These are phyloP conservation scores for Mastigias papua DNA, from an alignment of 30 jellyfish, hydroid and myxozoan species.

Conservation along the genomic window DNA sequence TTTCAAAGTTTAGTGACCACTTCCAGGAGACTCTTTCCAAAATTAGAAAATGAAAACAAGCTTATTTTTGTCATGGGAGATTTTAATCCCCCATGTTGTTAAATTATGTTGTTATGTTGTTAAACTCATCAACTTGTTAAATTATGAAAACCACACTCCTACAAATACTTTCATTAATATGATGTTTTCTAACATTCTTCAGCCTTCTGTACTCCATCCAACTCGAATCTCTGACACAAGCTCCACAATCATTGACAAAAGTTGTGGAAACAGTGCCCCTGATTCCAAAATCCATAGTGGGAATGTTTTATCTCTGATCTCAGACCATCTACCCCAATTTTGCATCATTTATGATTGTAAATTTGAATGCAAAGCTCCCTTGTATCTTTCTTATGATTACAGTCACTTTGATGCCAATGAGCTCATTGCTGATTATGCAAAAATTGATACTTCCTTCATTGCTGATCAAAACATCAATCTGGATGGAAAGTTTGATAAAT, in stretches of 20 bases:
- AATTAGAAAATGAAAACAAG: background rate
- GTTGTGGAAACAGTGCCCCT: background rate
- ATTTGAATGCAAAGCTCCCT: slow-evolving; percentile 10
- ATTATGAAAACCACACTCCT: background rate
- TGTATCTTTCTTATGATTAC: slow-evolving; percentile 5
- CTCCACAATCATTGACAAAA: background rate
- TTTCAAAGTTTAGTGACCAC: background rate
- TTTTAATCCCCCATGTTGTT: background rate
- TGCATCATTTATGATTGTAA: background rate
- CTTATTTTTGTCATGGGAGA: background rate
- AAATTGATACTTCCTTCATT: background rate
- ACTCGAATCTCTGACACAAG: background rate
- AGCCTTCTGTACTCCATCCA: slow-evolving; percentile 1
- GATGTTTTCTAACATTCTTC: slow-evolving; percentile 18
- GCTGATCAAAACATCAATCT: slow-evolving; percentile 14
- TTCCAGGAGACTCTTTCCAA: background rate
- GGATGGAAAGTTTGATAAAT: slow-evolving; percentile 13
- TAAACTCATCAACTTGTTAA: too few relatives aligned
- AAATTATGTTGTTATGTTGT: background rate
- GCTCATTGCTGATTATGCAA: slow-evolving; percentile 30
- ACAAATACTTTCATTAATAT: background rate
- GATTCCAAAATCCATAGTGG: background rate
- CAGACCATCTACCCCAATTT: slow-evolving; percentile 7
- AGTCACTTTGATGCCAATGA: background rate
- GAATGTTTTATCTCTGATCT: slow-evolving; percentile 4